Evolutionary conservation across 2,797 vertebrate genomes (phyloP), one percentile per base, ranked within the genome.

Genomic region (Cryptoprocta ferox): DNA sequence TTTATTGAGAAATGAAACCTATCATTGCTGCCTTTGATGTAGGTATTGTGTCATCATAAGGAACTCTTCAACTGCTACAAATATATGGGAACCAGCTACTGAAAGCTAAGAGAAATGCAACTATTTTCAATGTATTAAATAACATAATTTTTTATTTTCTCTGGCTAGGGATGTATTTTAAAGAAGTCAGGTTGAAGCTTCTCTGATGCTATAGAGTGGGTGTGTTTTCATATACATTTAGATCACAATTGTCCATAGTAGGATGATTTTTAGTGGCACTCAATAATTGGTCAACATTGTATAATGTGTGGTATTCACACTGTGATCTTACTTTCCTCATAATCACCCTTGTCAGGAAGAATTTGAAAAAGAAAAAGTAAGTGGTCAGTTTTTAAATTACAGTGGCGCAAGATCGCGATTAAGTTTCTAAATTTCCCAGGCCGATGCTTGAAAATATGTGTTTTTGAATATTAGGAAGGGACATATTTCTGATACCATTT

Each of bases 401-500:
- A 87, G 26, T 83, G 28, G 30, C 32, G 83, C 9, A 68, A 73
- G 39, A 42, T 53, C 85, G 8, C 80, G 37, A 86, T 88, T 71
- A 78, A 71, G 18, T 32, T 87, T 89, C 68, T 71, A 45, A 76
- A 76, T 32, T 32, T 26, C 15, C 15, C 19, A 70, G 24, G 35
- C 26, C 45, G 76, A 21, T 76, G 50, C 75, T 19, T 61, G 24
- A 78, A 80, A 68, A 48, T 42, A 45, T 42, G 8, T 87, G 45
- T 32, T 50, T 75, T 81, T 93, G 8, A 91, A 56, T 93, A 42
- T 71, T 81, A 93, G n/a, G 14, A 76, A 70, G 35, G 18, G 39
- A 37, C 3, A 39, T 90, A 81, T 91, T 97, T 88, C 63, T 48
- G 18, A 83, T 93, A 95, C 21, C 5, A 73, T 84, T 86, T 91